Conservation (phyloP, 2,113 vertebrate genomes). For the Arizona elegans region DNA sequence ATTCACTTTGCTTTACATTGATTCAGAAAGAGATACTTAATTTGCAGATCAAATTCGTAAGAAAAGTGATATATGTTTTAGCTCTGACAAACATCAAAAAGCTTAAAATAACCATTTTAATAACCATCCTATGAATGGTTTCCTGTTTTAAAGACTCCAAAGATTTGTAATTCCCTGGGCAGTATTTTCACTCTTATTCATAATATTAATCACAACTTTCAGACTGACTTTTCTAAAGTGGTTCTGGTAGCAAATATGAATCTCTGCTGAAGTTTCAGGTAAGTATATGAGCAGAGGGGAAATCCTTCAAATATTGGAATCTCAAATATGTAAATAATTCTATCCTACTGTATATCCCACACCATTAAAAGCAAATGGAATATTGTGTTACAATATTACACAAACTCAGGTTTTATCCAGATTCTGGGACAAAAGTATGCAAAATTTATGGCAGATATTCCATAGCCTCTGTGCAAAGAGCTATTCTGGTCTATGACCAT, state of each 20-base stretch:
- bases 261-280: neutral
- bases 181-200: neutral
- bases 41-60: constrained; percentile 44
- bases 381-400: neutral
- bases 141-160: neutral
- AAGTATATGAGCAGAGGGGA: neutral
- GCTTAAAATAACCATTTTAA: neutral
- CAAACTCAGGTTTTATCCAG: neutral
- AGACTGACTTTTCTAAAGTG: neutral
- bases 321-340: neutral
- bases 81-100: constrained; percentile 18
- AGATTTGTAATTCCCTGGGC: neutral
- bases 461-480: neutral
- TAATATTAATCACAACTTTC: neutral
- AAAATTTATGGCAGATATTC: neutral
- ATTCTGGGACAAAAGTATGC: neutral
- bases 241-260: neutral
- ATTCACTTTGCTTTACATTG: constrained; percentile 38
- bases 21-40: constrained; percentile 50
- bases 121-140: neutral
- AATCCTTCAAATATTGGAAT: neutral
- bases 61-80: constrained; percentile 44
- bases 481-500: neutral
- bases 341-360: no score
- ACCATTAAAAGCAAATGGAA: neutral